Base-by-base conservation (phyloP, 1,140 invertebrate species). In the Rhyzopertha dominica region DNA sequence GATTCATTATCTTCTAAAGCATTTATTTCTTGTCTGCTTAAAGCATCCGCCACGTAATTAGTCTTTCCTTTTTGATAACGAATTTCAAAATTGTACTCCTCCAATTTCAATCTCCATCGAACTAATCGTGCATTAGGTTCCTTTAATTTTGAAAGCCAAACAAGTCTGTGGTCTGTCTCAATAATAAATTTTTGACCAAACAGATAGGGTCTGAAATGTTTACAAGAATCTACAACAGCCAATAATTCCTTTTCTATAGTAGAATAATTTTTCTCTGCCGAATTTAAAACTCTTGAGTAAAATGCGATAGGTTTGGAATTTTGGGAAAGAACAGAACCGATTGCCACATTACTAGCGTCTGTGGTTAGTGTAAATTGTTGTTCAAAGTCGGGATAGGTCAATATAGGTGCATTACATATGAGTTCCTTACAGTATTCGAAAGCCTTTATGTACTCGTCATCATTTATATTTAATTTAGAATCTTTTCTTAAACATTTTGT, bases 151-250 rank as follows among this genome's bases (percentile, higher is more conserved):
- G 47, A 41, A 0, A 53, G 20, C 14, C 43, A 76, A 12, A 43
- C 48, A 5, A 76, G 61, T 47, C 59, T 61, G 42, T 76, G 69
- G 47, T 78, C 73, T 1, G 71, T 75, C 24, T 63, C 42, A 2
- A 75, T 54, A 4, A 29, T 63, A 51, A 76, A 75, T 23, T 65
- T 45, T 17, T 13, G 60, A 10, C 65, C 63, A 34, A 61, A 63
- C 8, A 78, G 34, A 51, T 71, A 78, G 13, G 57, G 54, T 47
- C 58, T 40, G 39, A 73, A 74, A 35, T 69, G 46, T 45, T 69
- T 59, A 2, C 69, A 53, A 3, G 63, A 65, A 53, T 60, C 67
- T 4, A 76, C 54, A 4, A 65, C 54, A n/a, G 58, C 59, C 14
- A 62, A 25, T 3, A 58, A 30, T 52, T 65, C 61, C 53, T 34